phyloP scores from a whole-genome alignment of 2,797 vertebrate species.

The Botia almorhae region DNA sequence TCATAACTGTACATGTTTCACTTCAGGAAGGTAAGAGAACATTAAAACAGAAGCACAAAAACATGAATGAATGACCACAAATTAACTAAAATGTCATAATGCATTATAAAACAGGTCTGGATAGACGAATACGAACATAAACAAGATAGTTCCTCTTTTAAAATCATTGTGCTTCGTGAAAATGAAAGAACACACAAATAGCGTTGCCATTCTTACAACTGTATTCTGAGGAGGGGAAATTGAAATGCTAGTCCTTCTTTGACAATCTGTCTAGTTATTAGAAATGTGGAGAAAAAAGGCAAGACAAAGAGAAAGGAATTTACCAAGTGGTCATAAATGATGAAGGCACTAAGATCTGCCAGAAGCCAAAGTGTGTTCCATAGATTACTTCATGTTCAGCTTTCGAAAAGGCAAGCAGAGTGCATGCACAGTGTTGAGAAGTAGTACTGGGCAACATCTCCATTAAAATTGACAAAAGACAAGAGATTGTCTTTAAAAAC shows the following conservation, averaged over 20 bases:
- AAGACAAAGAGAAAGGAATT: conserved; percentile 72
- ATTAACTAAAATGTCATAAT: conserved; percentile 62
- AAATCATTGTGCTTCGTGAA: conserved; percentile 84
- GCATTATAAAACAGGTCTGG: conserved; percentile 64
- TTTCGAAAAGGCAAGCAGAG: conserved; percentile 89
- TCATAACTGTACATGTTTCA: conserved; percentile 31
- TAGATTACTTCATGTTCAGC: conserved; percentile 74
- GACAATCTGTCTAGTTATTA: conserved; percentile 68
- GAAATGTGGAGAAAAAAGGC: conserved; percentile 68
- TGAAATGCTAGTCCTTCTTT: conserved; percentile 68
- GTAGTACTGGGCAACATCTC: conserved; percentile 79
- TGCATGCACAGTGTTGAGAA: conserved; percentile 95
- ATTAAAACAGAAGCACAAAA: conserved; percentile 63
- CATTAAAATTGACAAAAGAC: conserved; percentile 75
- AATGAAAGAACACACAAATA: conserved; percentile 45
- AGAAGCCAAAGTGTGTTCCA: conserved; percentile 87
- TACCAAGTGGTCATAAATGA: conserved; percentile 90
- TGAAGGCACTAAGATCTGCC: conserved; percentile 96
- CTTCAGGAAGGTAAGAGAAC: neutral
- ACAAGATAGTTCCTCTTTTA: conserved; percentile 76
- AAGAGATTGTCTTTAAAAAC: conserved; percentile 51
- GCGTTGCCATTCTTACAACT: conserved; percentile 62
- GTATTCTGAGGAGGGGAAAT: conserved; percentile 59
- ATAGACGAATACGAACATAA: conserved; percentile 74
- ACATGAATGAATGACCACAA: conserved; percentile 31